Evolutionary conservation across 2,888 invertebrate species (phyloP), one percentile per base, ranked within the genome.

Genomic region (Xylota sylvarum): DNA sequence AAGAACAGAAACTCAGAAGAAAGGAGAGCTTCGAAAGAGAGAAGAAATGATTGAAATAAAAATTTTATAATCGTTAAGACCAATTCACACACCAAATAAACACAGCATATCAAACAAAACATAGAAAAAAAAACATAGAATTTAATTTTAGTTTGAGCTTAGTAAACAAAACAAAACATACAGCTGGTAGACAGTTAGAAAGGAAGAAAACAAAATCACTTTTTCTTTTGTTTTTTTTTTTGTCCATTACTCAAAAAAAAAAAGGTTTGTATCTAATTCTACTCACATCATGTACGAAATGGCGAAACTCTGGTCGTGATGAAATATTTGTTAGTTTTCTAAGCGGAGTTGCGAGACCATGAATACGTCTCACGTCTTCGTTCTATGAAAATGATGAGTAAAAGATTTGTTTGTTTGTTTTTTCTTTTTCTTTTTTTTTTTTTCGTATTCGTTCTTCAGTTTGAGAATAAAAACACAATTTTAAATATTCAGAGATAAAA

Each of bases 281-380:
- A 92, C 92, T 93, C 92, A 93, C 93, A 91, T 93, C 93, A 90
- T 92, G 92, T 90, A 93, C 89, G 91, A 92, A 93, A 91, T 93
- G 92, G 90, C 93, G 92, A 90, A 92, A 93, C 92, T 93, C 93
- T 90, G 93, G 93, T 91, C 93, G 92, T 91, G 93, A 92, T 91
- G 93, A 92, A 86, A 93, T 92, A 92, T 92, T 93, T 90, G 91
- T 91, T 90, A 93, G 89, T 92, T 92, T 93, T 92, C 93, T 91
- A 90, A 93, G 91, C 89, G 93, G 93, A 91, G 93, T 93, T 79
- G 93, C 93, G 91, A 93, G 92, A 92, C 92, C 92, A 90, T 93
- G 92, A 90, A 93, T 92, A 89, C 93, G 91, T 91, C 92, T 92
- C 90, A 91, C 92, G 90, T 92, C 92, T 90, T 93, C 93, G 89